Conservation (phyloP, 2,888 invertebrate genomes). For the Macrosoma leucophasiata region DNA sequence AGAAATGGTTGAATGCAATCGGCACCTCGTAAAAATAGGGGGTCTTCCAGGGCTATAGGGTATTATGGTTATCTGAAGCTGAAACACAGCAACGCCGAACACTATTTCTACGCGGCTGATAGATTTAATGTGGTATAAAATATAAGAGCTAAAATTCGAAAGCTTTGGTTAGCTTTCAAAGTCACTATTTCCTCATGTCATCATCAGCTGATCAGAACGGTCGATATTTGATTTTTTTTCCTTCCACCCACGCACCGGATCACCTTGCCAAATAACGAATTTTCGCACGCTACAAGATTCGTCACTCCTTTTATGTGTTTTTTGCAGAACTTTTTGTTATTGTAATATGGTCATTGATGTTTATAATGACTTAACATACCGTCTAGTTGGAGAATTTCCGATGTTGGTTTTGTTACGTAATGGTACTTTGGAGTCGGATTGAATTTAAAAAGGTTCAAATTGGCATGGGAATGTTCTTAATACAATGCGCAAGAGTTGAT, state of each 20-base stretch:
- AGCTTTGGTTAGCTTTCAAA: no score
- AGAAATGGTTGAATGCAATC: no score
- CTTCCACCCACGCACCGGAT: constrained; percentile 41
- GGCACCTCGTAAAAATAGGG: no score
- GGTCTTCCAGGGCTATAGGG: no score
- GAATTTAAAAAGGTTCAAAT: constrained; percentile 1
- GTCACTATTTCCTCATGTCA: constrained; percentile 2
- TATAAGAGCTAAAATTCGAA: no score
- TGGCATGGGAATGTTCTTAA: constrained; percentile 1
- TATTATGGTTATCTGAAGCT: no score
- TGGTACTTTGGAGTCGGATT: constrained; percentile 1
- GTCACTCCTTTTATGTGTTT: constrained; percentile 38
- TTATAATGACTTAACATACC: constrained; percentile 11
- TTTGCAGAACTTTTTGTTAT: constrained; percentile 17
- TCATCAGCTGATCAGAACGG: not conserved
- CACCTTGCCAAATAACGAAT: constrained; percentile 59
- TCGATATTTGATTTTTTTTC: constrained; percentile 26
- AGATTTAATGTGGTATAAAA: no score
- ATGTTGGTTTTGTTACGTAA: constrained; percentile 1
- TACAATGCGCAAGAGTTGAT: not conserved
- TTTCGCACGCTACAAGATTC: constrained; percentile 53
- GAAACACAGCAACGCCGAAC: no score
- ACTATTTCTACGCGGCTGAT: no score
- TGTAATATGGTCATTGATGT: constrained; percentile 4
- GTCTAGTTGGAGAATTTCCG: constrained; percentile 1